Evolutionary conservation across 1,140 invertebrate genomes (phyloP), one percentile per base, ranked within the genome.

Genomic region (Episyrphus balteatus): DNA sequence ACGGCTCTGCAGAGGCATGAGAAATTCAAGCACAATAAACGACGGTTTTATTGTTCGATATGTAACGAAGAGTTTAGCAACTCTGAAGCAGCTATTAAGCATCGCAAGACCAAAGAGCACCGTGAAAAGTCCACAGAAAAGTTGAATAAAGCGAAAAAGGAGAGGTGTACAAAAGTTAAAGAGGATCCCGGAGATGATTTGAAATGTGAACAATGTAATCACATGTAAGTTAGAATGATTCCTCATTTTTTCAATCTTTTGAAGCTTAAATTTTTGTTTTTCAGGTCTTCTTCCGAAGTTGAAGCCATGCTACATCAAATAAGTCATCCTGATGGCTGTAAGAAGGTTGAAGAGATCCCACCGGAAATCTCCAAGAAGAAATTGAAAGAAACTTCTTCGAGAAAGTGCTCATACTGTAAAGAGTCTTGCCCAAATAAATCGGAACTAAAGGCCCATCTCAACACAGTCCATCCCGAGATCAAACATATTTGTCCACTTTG

Each of bases 1-100:
- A 56, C 82, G 9, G 75, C 81, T 1, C 62, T 86, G 31, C 82
- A 85, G 45, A 73, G 79, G 5, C 84, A 87, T 58, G 69, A 76
- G 39, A 74, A 72, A 47, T 68, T 66, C 3, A 69, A 69, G 17
- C 75, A 80, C 51, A 70, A 74, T 7, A 59, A 73, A n/a, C 71
- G 71, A 15, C 65, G 70, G 32, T 85, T 78, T 54, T 79, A 80
- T 49, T 88, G 84, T 56, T 75, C 78, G 0, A 73, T 79, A 10
- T 88, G 84, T 54, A 71, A 72, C 1, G 50, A 79, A 49, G 76
- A 74, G 11, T 88, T 88, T 53, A 58, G 70, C 2, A 76, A 75
- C 1, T 61, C 75, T 0, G 55, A 66, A 11, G 78, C 84, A 57
- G 81, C 81, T 0, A 76, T 78, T 26, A 59, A 70, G n/a, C 86